Evolutionary conservation across 1,140 invertebrate genomes (phyloP).

Genomic region (Lordiphosa collinella): DNA sequence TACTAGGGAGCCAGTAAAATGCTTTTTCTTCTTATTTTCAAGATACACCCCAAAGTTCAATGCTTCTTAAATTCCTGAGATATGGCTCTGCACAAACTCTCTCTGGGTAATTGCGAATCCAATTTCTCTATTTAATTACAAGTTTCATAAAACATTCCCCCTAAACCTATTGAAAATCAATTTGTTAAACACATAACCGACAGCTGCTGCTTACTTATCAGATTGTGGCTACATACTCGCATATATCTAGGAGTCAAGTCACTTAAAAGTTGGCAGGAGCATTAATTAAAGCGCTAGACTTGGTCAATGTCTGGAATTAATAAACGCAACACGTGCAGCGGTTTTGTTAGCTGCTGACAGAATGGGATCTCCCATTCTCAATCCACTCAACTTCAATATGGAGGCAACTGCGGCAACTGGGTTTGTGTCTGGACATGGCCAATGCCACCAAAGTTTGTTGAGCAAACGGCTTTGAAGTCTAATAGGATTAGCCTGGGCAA

Average conservation of each 20-base stretch:
- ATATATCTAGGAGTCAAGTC: not conserved
- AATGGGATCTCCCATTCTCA: slow-evolving; percentile 8
- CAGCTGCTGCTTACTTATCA: slow-evolving; percentile 19
- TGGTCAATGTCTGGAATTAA: slow-evolving; percentile 54
- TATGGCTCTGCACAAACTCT: too few relatives aligned
- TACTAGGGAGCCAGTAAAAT: too few relatives aligned
- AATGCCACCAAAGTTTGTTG: slow-evolving; percentile 61
- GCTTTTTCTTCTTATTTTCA: too few relatives aligned
- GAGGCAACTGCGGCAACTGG: slow-evolving; percentile 5
- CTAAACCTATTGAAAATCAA: slow-evolving; percentile 60
- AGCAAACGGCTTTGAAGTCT: slow-evolving; percentile 71
- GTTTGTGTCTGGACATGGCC: slow-evolving; percentile 32
- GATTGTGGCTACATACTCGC: too few relatives aligned
- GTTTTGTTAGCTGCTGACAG: slow-evolving; percentile 24
- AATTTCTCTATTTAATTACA: slow-evolving; percentile 9
- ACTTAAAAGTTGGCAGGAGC: slow-evolving; percentile 25
- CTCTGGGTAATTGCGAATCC: not conserved
- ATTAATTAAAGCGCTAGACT: slow-evolving; percentile 52
- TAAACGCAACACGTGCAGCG: slow-evolving; percentile 69
- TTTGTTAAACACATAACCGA: slow-evolving; percentile 34
- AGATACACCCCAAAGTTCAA: too few relatives aligned
- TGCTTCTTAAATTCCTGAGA: too few relatives aligned
- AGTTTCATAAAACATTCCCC: slow-evolving; percentile 6
- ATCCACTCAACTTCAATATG: slow-evolving; percentile 9
- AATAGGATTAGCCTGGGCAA: slow-evolving; percentile 59